Evolutionary conservation across 2,797 vertebrate genomes (phyloP).

Genomic region (Echiichthys vipera): DNA sequence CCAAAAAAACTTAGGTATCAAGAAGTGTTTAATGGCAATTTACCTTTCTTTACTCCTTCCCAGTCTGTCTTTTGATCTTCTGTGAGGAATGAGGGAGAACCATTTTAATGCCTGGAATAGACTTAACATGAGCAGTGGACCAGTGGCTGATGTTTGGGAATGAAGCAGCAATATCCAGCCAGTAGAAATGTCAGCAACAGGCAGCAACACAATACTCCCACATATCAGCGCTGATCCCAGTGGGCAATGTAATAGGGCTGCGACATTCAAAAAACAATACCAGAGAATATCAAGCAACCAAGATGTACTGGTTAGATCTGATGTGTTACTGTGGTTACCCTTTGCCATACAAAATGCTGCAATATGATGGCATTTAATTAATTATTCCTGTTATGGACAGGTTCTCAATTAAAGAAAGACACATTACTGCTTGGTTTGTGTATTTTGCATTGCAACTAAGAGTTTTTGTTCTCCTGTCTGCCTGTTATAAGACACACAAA

Average conservation of each 20-base stretch:
- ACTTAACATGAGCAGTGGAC: conserved; percentile 61
- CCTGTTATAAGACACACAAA: conserved; percentile 72
- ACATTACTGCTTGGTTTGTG: conserved; percentile 47
- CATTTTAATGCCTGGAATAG: conserved; percentile 42
- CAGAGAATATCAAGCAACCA: conserved; percentile 59
- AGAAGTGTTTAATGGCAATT: conserved; percentile 53
- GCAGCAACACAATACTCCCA: conserved; percentile 74
- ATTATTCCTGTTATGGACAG: conserved; percentile 55
- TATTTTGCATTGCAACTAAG: conserved; percentile 55
- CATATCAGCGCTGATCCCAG: conserved; percentile 71
- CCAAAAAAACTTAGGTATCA: conserved; percentile 19
- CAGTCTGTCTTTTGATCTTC: conserved; percentile 29
- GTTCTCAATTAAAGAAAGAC: conserved; percentile 65
- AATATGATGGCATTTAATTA: conserved; percentile 50
- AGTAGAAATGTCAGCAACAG: conserved; percentile 82
- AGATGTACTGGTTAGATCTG: conserved; percentile 56
- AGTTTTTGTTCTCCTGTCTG: conserved; percentile 73
- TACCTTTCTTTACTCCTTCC: conserved; percentile 26
- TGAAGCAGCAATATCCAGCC: conserved; percentile 71
- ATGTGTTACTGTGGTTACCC: conserved; percentile 28
- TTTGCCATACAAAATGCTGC: conserved; percentile 36
- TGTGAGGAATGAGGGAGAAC: not conserved
- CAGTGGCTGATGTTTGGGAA: conserved; percentile 66
- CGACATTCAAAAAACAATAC: conserved; percentile 79
- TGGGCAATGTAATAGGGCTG: conserved; percentile 74